Evolutionary conservation across 2,888 invertebrate species (phyloP), one percentile per base, ranked within the genome.

Genomic region (Aspidiotus rigidus): DNA sequence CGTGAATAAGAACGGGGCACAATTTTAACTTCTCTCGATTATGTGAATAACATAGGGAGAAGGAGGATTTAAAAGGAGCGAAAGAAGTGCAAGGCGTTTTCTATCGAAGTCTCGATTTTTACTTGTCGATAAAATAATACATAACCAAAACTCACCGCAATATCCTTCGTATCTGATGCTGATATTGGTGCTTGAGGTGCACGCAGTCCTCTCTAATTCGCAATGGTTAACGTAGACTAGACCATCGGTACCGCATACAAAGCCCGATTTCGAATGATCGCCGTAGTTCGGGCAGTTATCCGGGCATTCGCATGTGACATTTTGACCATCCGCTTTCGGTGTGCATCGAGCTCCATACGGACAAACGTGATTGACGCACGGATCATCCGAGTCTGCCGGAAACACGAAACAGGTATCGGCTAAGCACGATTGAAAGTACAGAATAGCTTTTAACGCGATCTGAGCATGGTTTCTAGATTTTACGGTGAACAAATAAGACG

Each of bases 171-270:
- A 91, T 75, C 89, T 88, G 75, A 92, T 86, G 62, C 86, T 86
- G 75, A 93, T 86, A 77, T 89, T 88, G 72, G 84, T 82, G 73
- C 84, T 84, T 69, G 84, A 81, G 70, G 84, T 83, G 79, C 94
- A 95, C 11, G 93, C 88, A 62, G 86, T 84, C 73, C 86, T 83
- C 75, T 88, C 85, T 80, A 94, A 83, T 77, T 91, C 88, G 81
- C 94, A 95, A 74, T 89, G 87, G 76, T 89, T 90, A 70, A 84
- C 83, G 78, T 95, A 94, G 77, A 92, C 91, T 72, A 84, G 81
- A 9, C 89, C 90, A 80, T 94, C 90, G 76, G 86, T 81, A 77
- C 90, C 89, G 78, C 93, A 93, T 61, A 93, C 85, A 1, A 90
- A 86, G 69, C 69, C 56, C 62, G 89, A 88, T 71, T 87, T 88